Evolutionary conservation across 2,113 vertebrate genomes (phyloP), one percentile per base, ranked within the genome.

Genomic region (Pelobates fuscus): DNA sequence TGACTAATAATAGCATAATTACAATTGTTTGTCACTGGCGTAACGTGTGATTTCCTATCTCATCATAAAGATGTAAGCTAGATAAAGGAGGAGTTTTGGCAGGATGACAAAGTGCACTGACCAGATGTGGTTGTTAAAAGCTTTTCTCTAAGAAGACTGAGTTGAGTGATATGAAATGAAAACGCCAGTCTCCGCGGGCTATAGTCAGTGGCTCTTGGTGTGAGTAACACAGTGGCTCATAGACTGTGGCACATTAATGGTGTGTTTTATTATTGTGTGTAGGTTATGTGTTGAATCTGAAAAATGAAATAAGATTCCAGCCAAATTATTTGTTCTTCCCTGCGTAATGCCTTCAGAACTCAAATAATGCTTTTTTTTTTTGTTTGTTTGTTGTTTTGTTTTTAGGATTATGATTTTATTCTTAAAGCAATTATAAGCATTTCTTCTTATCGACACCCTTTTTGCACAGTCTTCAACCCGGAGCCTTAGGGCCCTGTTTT

Each of bases 11-110:
- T 94, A 92, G 94, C 92, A 91, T 89, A 93, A 91, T 94, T 95
- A 93, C 91, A 94, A 94, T 94, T 96, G 93, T 97, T 97, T 95
- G 93, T 96, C 94, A 92, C 92, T 86, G 90, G 88, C 84, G 80
- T 94, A 93, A 94, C 92, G 90, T 88, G 87, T 86, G 88, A 94
- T 94, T 96, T 95, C 92, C 93, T 92, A 92, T 94, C 91, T 94
- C 89, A 88, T 91, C 91, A 89, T 92, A 91, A 93, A 92, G 93
- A 94, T 94, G 90, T 92, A 94, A 92, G 91, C 91, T 93, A 93
- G 93, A 96, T 93, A 92, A 93, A 95, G 93, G 93, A 93, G 92
- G 91, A 88, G 88, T 94, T 93, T 91, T 94, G 92, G 93, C 94
- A 94, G 91, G 84, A 93, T 94, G 93, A 94, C 91, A 93, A 91